Evolutionary conservation across 1,140 invertebrate genomes (phyloP), one percentile per base, ranked within the genome.

Genomic region (Wiebesia pumilae): DNA sequence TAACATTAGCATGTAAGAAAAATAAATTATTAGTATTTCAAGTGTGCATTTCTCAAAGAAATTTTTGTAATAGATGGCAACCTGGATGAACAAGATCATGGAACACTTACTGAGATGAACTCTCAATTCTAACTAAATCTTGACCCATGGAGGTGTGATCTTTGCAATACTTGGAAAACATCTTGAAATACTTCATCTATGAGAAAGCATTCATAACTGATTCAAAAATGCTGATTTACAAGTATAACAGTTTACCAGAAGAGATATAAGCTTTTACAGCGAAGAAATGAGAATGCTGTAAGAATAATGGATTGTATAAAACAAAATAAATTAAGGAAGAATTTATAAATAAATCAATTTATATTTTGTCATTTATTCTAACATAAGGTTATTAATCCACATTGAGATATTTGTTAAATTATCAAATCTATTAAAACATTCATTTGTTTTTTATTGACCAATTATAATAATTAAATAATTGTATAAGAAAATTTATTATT

Each of bases 41-140:
- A 47, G 73, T 47, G 21, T 21, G 9, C 62, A 30, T 81, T 81
- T 67, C 79, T 86, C 79, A 86, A 77, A 24, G 24, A 43, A 65
- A 40, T 81, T 86, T 86, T 86, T 54, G 67, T 35, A 79, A 67
- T 86, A 86, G 85, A 69, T 86, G 71, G 81, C 71, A 86, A 38
- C 81, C 85, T 83, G 85, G 85, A 82, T 86, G 85, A 86, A 54
- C 51, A 33, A 51, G 27, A 35, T 40, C 69, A 65, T 9, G 27
- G 78, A 47, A 67, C 21, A 81, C 38, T 81, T 81, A 19, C 81
- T 73, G 67, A 82, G 71, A 77, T 82, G 85, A 82, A 82, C 47
- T 81, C 65, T 38, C 19, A 35, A 81, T 73, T 47, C 58, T 87
- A 73, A 67, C 77, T 84, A n/a, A 54, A 81, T n/a, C 67, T 71